These are phyloP conservation scores for Coracias cyanogaster DNA, from an alignment of 2,797 vertebrate species.

Conservation along the genomic window DNA sequence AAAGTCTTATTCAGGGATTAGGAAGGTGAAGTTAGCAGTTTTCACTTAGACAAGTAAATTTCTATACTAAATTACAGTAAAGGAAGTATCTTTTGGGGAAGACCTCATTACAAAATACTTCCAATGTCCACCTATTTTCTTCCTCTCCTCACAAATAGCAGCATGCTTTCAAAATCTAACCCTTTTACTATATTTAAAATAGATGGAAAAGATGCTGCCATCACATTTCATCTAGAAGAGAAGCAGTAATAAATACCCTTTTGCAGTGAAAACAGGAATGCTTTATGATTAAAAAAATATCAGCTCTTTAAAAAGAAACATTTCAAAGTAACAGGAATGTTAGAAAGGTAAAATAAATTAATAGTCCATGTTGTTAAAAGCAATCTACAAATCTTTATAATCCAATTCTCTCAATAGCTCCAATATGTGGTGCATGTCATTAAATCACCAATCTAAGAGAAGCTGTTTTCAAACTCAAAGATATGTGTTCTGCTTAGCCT, in stretches of 20 bases:
- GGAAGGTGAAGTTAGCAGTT: neutral
- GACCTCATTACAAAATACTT: neutral
- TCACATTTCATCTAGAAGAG: neutral
- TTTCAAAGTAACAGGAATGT: conserved; percentile 57
- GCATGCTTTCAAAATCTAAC: neutral
- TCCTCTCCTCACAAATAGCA: neutral
- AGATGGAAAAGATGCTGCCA: neutral
- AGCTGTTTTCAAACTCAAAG: neutral
- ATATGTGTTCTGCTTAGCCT: neutral
- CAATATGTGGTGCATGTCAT: neutral
- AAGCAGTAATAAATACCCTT: conserved; percentile 37
- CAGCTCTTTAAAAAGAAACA: conserved; percentile 54
- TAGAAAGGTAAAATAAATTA: conserved; percentile 64
- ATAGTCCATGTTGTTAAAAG: conserved; percentile 46
- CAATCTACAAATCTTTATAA: conserved; percentile 46
- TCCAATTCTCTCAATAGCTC: conserved; percentile 39
- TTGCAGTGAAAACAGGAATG: conserved; percentile 9
- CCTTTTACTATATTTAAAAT: neutral
- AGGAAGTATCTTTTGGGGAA: neutral
- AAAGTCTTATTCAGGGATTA: neutral
- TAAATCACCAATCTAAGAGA: conserved; percentile 15
- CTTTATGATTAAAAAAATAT: conserved; percentile 40
- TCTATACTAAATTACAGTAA: neutral
- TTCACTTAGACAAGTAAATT: neutral
- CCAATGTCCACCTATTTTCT: neutral